Conservation (phyloP, 2,888 invertebrate genomes). For the Acronicta psi region DNA sequence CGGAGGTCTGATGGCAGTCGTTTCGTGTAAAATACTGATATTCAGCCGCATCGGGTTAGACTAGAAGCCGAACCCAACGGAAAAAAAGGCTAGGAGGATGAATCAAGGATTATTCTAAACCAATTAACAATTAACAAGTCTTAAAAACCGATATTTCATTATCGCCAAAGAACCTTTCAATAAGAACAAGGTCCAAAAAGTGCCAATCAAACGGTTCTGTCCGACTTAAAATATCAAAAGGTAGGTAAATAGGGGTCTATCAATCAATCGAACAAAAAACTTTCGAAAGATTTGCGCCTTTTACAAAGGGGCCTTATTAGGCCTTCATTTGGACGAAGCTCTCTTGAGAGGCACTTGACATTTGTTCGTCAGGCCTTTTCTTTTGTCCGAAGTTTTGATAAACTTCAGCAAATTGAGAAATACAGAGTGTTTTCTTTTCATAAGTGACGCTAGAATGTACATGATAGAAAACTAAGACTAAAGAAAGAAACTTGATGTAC, state of each 20-base stretch:
- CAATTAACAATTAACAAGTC: background rate
- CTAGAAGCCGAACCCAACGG: too few relatives aligned
- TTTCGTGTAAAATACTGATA: too few relatives aligned
- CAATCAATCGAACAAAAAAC: conserved; percentile 31
- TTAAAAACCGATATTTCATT: background rate
- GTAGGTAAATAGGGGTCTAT: conserved; percentile 36
- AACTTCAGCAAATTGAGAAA: conserved; percentile 14
- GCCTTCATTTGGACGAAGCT: conserved; percentile 33
- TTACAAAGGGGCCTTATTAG: conserved; percentile 33
- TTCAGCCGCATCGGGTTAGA: too few relatives aligned
- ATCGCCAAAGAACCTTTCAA: conserved; percentile 3
- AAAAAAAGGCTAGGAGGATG: too few relatives aligned
- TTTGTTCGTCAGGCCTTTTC: conserved; percentile 19
- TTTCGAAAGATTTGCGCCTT: conserved; percentile 37
- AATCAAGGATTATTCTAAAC: background rate
- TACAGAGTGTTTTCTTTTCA: too few relatives aligned
- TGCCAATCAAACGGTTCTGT: conserved; percentile 28
- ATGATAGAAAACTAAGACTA: too few relatives aligned
- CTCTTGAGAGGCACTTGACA: conserved; percentile 21
- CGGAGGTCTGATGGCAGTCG: too few relatives aligned
- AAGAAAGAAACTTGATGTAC: too few relatives aligned
- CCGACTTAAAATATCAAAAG: conserved; percentile 31
- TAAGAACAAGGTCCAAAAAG: conserved; percentile 8
- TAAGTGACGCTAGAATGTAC: too few relatives aligned
- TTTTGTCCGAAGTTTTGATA: conserved; percentile 22